Evolutionary conservation across 2,113 vertebrate species (phyloP).

Genomic region (Thermophis baileyi): DNA sequence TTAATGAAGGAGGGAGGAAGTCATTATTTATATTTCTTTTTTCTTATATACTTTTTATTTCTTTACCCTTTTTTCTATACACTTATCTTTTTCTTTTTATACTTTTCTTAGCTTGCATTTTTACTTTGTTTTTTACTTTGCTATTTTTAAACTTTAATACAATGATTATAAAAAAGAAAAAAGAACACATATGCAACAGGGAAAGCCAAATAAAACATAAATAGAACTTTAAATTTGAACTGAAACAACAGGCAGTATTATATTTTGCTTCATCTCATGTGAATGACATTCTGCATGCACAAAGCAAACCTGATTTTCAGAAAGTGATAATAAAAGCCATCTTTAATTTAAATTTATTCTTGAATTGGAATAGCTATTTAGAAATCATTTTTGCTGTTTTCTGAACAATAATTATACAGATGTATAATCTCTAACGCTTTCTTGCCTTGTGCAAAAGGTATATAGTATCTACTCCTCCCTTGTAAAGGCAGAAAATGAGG

Average conservation of each 20-base stretch:
- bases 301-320: conserved; percentile 18
- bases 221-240: not conserved
- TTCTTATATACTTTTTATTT: not conserved
- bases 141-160: not conserved
- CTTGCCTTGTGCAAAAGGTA: not conserved
- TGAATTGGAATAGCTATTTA: conserved; percentile 27
- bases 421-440: not conserved
- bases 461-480: conserved; percentile 6
- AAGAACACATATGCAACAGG: not conserved
- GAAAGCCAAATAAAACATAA: not conserved
- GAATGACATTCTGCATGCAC: not conserved
- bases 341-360: conserved; percentile 27
- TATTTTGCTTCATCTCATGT: not conserved
- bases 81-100: not conserved
- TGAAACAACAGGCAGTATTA: not conserved
- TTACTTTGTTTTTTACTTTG: not conserved
- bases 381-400: conserved; percentile 18
- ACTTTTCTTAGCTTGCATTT: not conserved
- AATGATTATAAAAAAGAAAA: not conserved
- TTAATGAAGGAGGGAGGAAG: not conserved
- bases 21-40: not conserved
- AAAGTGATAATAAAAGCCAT: not conserved
- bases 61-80: not conserved
- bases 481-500: not conserved
- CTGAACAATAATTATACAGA: not conserved